A percentile compares a stretch with the other conserved stretches of the same genome.
phyloP scores from a whole-genome alignment of 2,797 vertebrate genomes.

The Enteromius mattozi region DNA sequence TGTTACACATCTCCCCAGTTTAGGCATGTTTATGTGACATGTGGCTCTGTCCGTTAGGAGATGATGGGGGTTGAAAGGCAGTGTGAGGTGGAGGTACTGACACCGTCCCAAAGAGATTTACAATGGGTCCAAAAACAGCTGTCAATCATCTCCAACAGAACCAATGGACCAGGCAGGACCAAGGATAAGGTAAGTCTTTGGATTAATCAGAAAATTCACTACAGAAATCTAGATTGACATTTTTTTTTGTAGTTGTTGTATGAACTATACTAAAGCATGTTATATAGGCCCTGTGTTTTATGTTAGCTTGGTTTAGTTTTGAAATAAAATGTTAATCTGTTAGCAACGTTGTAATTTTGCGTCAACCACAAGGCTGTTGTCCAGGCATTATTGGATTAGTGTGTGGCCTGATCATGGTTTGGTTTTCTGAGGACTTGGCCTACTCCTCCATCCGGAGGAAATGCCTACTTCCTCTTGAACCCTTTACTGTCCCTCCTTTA shows the following conservation, averaged over 20 bases:
- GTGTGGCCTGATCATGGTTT: slow-evolving; percentile 20
- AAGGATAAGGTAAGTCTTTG: slow-evolving; percentile 73
- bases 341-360: background rate
- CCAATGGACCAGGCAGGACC: slow-evolving; percentile 64
- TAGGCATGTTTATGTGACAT: background rate
- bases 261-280: background rate
- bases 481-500: background rate
- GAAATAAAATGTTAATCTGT: background rate
- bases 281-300: background rate
- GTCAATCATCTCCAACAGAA: slow-evolving; percentile 69
- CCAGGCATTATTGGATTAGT: slow-evolving; percentile 29
- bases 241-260: background rate
- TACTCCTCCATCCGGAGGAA: background rate
- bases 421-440: slow-evolving; percentile 27
- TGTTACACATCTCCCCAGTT: background rate
- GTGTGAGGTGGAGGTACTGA: slow-evolving; percentile 74
- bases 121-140: slow-evolving; percentile 79
- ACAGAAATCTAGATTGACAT: background rate
- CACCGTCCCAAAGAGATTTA: slow-evolving; percentile 75
- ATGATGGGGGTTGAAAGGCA: slow-evolving; percentile 79
- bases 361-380: background rate
- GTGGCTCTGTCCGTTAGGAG: slow-evolving; percentile 67
- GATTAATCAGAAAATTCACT: background rate
- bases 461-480: background rate
- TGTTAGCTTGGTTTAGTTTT: slow-evolving; percentile 8